Percentiles rank a stretch among this genome's conserved stretches.
Evolutionary conservation across 2,113 vertebrate species (phyloP).

Genomic region (Onychostoma macrolepis): DNA sequence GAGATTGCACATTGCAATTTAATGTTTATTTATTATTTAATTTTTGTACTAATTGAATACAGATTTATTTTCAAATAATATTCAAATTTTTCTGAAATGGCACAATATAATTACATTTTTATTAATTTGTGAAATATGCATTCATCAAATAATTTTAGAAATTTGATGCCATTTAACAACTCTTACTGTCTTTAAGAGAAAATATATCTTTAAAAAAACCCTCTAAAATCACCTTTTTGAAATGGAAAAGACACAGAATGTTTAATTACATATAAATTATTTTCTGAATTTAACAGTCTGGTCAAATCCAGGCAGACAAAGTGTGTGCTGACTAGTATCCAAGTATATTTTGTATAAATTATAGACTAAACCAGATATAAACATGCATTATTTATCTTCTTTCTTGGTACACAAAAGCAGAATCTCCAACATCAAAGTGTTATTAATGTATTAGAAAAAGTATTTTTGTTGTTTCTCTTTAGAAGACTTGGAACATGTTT

Average conservation of each 20-base stretch:
- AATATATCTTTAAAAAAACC: neutral
- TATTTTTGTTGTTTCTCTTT: neutral
- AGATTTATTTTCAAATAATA: neutral
- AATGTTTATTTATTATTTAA: neutral
- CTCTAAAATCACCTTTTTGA: neutral
- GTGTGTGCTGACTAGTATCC: neutral
- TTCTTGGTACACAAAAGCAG: neutral
- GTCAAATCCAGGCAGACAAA: neutral
- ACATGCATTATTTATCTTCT: neutral
- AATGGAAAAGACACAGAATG: neutral
- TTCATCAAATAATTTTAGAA: neutral
- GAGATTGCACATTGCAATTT: neutral
- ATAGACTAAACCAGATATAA: neutral
- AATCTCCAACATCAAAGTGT: neutral
- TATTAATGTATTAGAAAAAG: too few relatives aligned
- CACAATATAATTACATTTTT: neutral
- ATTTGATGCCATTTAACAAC: neutral
- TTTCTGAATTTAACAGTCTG: neutral
- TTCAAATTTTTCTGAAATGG: neutral
- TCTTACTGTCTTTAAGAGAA: neutral
- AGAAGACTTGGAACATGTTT: neutral
- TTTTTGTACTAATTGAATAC: neutral
- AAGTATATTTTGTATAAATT: neutral
- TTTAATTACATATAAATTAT: neutral
- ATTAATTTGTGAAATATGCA: neutral